Base-by-base conservation (phyloP, 2,113 vertebrate species). In the Theropithecus gelada region DNA sequence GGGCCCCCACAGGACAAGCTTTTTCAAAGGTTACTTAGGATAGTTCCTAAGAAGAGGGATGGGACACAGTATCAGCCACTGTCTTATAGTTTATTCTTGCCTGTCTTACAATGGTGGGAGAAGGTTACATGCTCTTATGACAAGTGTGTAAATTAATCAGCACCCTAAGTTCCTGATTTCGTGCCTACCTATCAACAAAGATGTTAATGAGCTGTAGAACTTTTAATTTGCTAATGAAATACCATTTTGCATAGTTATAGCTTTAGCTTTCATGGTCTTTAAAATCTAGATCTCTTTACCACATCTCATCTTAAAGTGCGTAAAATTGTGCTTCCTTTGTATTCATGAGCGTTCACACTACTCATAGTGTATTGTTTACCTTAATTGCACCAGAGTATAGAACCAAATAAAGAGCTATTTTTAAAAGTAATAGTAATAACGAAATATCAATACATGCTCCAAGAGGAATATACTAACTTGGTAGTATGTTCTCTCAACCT, bases 401-500 rank as follows among this genome's bases (percentile, higher is more conserved):
- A n/a, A 79, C 13, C 13, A 79, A 80, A 8, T 2, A 2, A 91
- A 45, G 52, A 84, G 32, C 38, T 87, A 48, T 48, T 50, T 72
- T 45, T 10, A 30, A 72, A 64, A 78, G 76, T 61, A 55, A 22
- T 35, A 59, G 25, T 18, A 59, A 88, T 23, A n/a, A 59, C 20
- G 8, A 90, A 20, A 72, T 84, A 88, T 13, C 59, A 85, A 82
- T 30, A 43, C 30, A 17, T 5, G 16, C 32, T 95, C 27, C 66
- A 79, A 88, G 22, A 68, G 2, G 23, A 95, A 52, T 86, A 38
- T 23, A 50, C 22, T n/a, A 52, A 79, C 55, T 96, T 89, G 93
- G 25, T 55, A 43, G 0, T 95, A 96, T 96, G 92, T 88, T 85
- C 4, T 38, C 94, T 96, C 82, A 84, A 27, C 84, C 83, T 97